phyloP scores from a whole-genome alignment of 2,113 vertebrate species.

The Hydrochoerus hydrochaeris region DNA sequence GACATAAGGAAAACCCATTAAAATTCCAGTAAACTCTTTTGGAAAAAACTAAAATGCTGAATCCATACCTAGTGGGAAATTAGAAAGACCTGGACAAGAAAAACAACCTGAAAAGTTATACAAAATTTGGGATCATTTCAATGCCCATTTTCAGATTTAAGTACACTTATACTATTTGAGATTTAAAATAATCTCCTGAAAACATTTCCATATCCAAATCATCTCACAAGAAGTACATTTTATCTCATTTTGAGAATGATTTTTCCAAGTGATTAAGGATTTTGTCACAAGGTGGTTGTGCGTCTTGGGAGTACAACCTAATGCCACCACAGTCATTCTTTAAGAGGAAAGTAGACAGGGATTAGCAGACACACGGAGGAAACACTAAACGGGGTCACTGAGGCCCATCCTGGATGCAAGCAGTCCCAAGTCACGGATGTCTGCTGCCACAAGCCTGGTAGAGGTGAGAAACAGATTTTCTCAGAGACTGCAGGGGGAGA shows the following conservation, averaged over 20 bases:
- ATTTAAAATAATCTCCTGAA: background rate
- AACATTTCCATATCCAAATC: background rate
- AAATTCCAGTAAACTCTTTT: background rate
- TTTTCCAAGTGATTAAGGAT: background rate
- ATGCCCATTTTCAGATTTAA: background rate
- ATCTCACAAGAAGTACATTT: background rate
- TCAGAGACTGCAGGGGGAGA: background rate
- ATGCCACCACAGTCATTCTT: background rate
- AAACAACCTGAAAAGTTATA: background rate
- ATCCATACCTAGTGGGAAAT: background rate
- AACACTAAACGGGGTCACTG: accelerated
- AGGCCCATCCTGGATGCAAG: background rate
- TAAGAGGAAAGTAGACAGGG: background rate
- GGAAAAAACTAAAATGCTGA: background rate
- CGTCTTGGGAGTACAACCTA: background rate
- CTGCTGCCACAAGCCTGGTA: background rate
- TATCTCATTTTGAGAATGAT: background rate
- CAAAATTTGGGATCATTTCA: background rate
- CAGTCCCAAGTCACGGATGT: no score
- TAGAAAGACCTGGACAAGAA: background rate
- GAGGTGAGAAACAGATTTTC: background rate
- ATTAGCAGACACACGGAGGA: background rate
- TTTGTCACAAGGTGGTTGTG: background rate
- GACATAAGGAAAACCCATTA: background rate
- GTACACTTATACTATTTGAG: background rate